Conservation (phyloP, 2,888 invertebrate species). For the Auanema sp. region DNA sequence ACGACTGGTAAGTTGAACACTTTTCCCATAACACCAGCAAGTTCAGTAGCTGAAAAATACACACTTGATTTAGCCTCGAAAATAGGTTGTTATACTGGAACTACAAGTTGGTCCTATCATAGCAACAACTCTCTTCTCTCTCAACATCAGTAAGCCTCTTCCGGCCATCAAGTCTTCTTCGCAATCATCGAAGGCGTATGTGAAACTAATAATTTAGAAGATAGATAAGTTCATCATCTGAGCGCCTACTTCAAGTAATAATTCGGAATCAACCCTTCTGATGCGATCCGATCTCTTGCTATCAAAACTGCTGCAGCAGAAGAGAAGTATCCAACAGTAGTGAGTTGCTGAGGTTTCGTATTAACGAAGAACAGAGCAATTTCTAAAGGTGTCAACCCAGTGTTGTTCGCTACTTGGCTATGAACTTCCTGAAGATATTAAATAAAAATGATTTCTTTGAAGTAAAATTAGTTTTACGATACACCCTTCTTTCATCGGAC, state of each 20-base stretch:
- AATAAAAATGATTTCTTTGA: too few species aligned
- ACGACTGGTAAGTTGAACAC: slow-evolving; percentile 44
- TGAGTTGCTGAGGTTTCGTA: slow-evolving; percentile 2
- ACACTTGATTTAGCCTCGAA: not conserved
- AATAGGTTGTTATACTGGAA: slow-evolving; percentile 27
- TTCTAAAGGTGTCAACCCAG: too few species aligned
- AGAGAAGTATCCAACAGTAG: slow-evolving; percentile 27
- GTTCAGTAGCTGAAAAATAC: slow-evolving; percentile 35
- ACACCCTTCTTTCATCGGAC: too few species aligned
- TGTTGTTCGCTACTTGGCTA: too few species aligned
- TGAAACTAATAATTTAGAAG: slow-evolving; percentile 21
- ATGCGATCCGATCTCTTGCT: slow-evolving; percentile 32
- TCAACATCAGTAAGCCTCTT: slow-evolving; percentile 28
- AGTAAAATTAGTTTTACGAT: too few species aligned
- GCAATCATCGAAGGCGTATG: slow-evolving; percentile 40
- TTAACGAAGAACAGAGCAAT: slow-evolving; percentile 27
- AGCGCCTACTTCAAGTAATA: slow-evolving; percentile 31
- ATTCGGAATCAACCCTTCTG: slow-evolving; percentile 31
- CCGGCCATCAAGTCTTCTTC: slow-evolving; percentile 41
- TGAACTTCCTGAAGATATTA: too few species aligned
- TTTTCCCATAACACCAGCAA: slow-evolving; percentile 33
- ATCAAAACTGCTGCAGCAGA: slow-evolving; percentile 41
- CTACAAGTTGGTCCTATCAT: slow-evolving; percentile 54
- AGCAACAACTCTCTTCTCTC: slow-evolving; percentile 35
- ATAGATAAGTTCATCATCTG: too few species aligned